Conservation (phyloP, 1,140 invertebrate genomes). For the Tachypleus tridentatus region DNA sequence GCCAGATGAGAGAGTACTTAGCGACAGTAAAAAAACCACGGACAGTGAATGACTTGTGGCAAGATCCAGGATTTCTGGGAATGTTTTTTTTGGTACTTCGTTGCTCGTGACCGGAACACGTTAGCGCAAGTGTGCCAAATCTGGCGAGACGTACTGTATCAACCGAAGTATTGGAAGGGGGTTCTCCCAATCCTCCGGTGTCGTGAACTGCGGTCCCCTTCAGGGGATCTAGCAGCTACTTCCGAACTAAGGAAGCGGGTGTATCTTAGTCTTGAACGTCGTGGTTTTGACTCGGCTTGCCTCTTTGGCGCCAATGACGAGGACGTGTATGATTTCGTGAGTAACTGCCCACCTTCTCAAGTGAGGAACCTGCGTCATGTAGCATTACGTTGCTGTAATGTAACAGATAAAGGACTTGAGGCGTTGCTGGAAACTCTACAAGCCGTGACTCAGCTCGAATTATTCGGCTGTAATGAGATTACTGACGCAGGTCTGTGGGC, state of each 20-base stretch:
- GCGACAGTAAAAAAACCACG: conserved; percentile 22
- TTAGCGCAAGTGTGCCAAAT: conserved; percentile 60
- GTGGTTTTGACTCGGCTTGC: conserved; percentile 72
- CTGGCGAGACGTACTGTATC: conserved; percentile 77
- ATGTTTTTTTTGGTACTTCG: conserved; percentile 80
- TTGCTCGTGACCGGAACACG: conserved; percentile 55
- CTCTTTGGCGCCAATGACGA: conserved; percentile 74
- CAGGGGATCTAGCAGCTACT: conserved; percentile 5
- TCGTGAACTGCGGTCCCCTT: conserved; percentile 46
- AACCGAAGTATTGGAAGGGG: conserved; percentile 69
- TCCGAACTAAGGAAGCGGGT: conserved; percentile 15
- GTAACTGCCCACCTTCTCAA: conserved; percentile 49
- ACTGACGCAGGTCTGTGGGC: conserved; percentile 89
- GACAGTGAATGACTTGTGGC: conserved; percentile 52
- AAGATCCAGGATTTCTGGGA: conserved; percentile 68
- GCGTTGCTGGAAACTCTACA: conserved; percentile 40
- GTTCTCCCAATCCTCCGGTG: conserved; percentile 69
- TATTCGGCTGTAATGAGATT: conserved; percentile 87
- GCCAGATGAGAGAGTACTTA: too few species aligned
- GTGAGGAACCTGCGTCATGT: conserved; percentile 39
- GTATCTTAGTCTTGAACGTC: conserved; percentile 45
- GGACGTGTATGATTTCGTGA: conserved; percentile 73
- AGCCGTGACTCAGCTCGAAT: conserved; percentile 65
- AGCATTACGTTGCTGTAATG: conserved; percentile 66
- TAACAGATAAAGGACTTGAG: conserved; percentile 77